Conservation (phyloP, 2,888 invertebrate species). For the Aricia artaxerxes region DNA sequence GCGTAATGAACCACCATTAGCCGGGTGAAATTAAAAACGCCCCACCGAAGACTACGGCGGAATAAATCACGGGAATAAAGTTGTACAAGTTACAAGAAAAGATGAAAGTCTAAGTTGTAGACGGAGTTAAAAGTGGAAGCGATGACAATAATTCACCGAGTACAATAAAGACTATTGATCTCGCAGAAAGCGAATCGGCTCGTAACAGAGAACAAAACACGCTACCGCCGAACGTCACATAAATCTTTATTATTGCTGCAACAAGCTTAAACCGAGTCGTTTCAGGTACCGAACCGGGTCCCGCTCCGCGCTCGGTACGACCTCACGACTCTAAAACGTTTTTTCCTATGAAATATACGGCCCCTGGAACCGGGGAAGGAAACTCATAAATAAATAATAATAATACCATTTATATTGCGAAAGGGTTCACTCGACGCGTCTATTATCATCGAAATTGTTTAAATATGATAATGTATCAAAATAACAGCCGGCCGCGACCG, state of each 20-base stretch:
- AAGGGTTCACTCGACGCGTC: slow-evolving; percentile 79
- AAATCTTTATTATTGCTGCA: slow-evolving; percentile 80
- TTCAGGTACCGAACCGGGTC: slow-evolving; percentile 78
- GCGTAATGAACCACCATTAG: slow-evolving; percentile 35
- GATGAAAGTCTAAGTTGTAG: slow-evolving; percentile 67
- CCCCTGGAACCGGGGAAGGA: slow-evolving; percentile 75
- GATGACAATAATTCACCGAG: slow-evolving; percentile 70
- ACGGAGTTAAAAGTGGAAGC: slow-evolving; percentile 61
- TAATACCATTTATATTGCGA: slow-evolving; percentile 80
- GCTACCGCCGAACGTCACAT: slow-evolving; percentile 79
- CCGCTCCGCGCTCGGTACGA: slow-evolving; percentile 63
- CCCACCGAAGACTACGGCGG: not conserved
- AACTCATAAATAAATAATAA: slow-evolving; percentile 81
- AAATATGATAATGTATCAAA: slow-evolving; percentile 81
- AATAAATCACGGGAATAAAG: slow-evolving; percentile 36
- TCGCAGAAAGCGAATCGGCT: slow-evolving; percentile 76
- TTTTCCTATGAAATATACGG: slow-evolving; percentile 80
- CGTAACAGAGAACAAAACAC: slow-evolving; percentile 78
- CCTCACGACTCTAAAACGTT: slow-evolving; percentile 77
- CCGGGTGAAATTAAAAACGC: slow-evolving; percentile 18
- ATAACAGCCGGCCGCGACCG: slow-evolving; percentile 74
- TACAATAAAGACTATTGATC: slow-evolving; percentile 79
- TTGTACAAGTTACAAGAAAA: slow-evolving; percentile 63
- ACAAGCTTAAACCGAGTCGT: slow-evolving; percentile 77
- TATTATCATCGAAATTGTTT: slow-evolving; percentile 81